Base-by-base conservation (phyloP, 1,140 invertebrate species). In the Stenopsyche tienmushanensis region DNA sequence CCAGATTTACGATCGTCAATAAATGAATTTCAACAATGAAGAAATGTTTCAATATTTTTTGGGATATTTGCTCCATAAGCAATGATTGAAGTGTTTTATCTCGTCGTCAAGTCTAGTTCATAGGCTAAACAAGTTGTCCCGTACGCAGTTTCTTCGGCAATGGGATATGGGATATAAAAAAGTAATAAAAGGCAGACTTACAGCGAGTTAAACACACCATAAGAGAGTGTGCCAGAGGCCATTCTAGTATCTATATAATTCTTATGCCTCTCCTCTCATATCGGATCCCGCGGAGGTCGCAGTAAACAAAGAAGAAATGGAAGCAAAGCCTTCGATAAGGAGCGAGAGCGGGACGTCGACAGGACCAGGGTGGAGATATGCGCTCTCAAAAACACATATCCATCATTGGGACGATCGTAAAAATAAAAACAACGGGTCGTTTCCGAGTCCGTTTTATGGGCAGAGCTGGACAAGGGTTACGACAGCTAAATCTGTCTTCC, bases 121-220 rank as follows among this genome's bases (percentile, higher is more conserved):
- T 8, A 15, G 44, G 44, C 8, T 47, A 47, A 47, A 47, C 44
- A 47, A 47, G 44, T 47, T 18, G 44, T 8, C 8, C 44, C 18
- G 8, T 8, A 8, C 8, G 44, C 18, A 47, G 10, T 47, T 15
- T 47, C 10, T 47, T 47, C 44, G 44, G 44, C 44, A 10, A 60
- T 21, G 21, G 41, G 42, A 60, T 60, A 60, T 60, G 65, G 62
- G 62, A 63, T 65, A 67, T 70, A 70, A 70, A 70, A 70, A 64
- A 45, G 62, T 57, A 70, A 70, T 70, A 70, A 70, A 70, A 70
- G 39, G 54, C 62, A 65, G 69, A 64, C 69, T 70, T 70, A 70
- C 69, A 70, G 65, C 69, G 69, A 70, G 69, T 70, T 70, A 70
- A 70, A 70, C 69, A 70, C 69, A 70, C 69, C 65, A 70, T 70